Evolutionary conservation across 1,140 invertebrate genomes (phyloP).

Genomic region (Tetramorium alpestre): DNA sequence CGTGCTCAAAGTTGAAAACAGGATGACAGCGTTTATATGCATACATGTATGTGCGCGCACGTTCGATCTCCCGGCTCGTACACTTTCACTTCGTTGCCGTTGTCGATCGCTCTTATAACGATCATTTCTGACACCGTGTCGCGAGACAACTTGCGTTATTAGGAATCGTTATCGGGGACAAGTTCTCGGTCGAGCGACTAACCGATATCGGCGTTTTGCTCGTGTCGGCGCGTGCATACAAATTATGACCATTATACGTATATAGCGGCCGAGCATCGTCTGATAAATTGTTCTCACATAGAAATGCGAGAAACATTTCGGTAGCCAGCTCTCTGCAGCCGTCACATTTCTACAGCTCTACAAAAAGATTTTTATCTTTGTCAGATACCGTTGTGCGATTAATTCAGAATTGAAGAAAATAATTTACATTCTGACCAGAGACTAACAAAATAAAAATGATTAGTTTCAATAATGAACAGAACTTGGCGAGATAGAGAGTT

Average conservation of each 20-base stretch:
- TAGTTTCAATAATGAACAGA: background rate
- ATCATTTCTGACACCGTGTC: conserved; percentile 48
- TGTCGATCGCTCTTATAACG: conserved; percentile 47
- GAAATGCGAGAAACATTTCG: conserved; percentile 40
- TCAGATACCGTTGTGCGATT: background rate
- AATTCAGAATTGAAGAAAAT: background rate
- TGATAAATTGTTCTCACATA: conserved; percentile 61
- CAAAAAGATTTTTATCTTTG: background rate
- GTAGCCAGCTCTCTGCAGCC: background rate
- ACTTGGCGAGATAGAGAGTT: background rate
- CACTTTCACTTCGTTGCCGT: conserved; percentile 58
- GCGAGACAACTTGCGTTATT: conserved; percentile 67
- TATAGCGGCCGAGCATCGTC: conserved; percentile 36
- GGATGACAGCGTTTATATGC: conserved; percentile 69
- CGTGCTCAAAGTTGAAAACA: conserved; percentile 61
- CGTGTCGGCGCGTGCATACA: conserved; percentile 67
- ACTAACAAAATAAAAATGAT: background rate
- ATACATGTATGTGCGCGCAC: background rate
- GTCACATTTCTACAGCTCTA: background rate
- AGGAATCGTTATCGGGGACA: conserved; percentile 75
- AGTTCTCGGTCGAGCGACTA: conserved; percentile 63
- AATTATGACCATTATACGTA: conserved; percentile 66
- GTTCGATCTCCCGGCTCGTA: conserved; percentile 9
- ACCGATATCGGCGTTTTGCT: conserved; percentile 71
- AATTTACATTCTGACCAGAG: background rate